Conservation (phyloP, 1,140 invertebrate genomes). For the Meteorus sp. region DNA sequence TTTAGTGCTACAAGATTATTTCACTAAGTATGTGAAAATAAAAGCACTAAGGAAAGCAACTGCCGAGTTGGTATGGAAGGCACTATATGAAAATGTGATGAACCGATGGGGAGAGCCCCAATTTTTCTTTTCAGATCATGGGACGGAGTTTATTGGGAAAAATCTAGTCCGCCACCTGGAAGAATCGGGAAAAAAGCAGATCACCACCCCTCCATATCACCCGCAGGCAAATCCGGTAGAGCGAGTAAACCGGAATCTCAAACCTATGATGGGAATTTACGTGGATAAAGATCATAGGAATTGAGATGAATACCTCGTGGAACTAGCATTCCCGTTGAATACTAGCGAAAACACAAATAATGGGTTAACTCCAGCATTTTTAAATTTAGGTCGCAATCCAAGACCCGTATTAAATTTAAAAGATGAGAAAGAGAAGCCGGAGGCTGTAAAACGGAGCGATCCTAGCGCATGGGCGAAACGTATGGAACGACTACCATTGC, state of each 20-base stretch:
- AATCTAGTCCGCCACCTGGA: not conserved
- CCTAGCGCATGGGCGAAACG: not conserved
- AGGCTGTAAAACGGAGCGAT: constrained; percentile 26
- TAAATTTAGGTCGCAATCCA: not conserved
- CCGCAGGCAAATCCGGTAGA: too few species aligned
- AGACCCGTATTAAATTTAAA: not conserved
- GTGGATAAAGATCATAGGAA: not conserved
- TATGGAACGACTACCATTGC: constrained; percentile 2
- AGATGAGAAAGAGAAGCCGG: not conserved
- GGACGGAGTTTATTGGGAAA: not conserved
- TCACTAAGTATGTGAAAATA: constrained; percentile 43
- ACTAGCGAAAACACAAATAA: not conserved
- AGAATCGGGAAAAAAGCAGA: not conserved
- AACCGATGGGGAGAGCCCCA: not conserved
- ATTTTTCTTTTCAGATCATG: not conserved
- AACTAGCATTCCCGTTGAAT: not conserved
- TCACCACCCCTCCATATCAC: not conserved
- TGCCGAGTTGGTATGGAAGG: not conserved
- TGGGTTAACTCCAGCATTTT: not conserved
- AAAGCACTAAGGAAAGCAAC: constrained; percentile 36
- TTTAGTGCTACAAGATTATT: constrained; percentile 48
- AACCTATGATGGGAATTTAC: not conserved
- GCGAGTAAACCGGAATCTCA: not conserved
- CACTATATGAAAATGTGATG: not conserved
- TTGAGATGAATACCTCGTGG: not conserved